Evolutionary conservation across 92 coral and sea anemone species (phyloP).

Genomic region (Epizoanthus stellaris): DNA sequence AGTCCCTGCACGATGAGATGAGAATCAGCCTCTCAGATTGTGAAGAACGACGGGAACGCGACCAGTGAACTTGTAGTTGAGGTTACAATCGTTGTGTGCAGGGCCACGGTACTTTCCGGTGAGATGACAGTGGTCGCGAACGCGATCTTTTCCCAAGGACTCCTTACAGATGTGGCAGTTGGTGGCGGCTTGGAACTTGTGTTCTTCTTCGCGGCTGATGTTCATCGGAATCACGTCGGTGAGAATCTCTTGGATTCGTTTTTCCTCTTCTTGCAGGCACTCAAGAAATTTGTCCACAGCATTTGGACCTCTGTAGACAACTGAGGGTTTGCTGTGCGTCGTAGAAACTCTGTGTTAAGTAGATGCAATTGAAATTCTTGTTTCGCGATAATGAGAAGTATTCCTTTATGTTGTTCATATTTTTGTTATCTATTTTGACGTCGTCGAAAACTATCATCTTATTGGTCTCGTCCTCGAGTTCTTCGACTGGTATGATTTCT

Average conservation of each 20-base stretch:
- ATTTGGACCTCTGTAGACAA: slow-evolving; percentile 40
- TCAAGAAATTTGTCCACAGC: slow-evolving; percentile 39
- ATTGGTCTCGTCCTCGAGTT: no score
- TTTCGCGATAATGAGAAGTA: no score
- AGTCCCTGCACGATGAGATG: slow-evolving; percentile 62
- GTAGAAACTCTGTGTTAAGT: no score
- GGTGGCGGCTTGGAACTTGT: neutral
- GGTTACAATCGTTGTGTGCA: slow-evolving; percentile 43
- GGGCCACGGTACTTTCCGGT: slow-evolving; percentile 43
- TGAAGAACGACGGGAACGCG: slow-evolving; percentile 60
- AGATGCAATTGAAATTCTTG: no score
- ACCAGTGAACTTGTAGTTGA: slow-evolving; percentile 41
- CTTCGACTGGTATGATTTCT: no score
- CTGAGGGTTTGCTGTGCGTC: slow-evolving; percentile 33
- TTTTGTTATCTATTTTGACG: no score
- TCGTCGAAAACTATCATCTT: no score
- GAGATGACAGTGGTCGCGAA: slow-evolving; percentile 51
- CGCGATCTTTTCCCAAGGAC: neutral
- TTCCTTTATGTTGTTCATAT: no score
- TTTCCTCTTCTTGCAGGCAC: slow-evolving; percentile 27
- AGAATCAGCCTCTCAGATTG: slow-evolving; percentile 53
- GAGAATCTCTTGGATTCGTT: slow-evolving; percentile 27
- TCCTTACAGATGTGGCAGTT: slow-evolving; percentile 39
- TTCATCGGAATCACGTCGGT: slow-evolving; percentile 51
- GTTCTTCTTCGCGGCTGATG: slow-evolving; percentile 18